Conservation (phyloP, 2,888 invertebrate species). For the Cyaniris semiargus region DNA sequence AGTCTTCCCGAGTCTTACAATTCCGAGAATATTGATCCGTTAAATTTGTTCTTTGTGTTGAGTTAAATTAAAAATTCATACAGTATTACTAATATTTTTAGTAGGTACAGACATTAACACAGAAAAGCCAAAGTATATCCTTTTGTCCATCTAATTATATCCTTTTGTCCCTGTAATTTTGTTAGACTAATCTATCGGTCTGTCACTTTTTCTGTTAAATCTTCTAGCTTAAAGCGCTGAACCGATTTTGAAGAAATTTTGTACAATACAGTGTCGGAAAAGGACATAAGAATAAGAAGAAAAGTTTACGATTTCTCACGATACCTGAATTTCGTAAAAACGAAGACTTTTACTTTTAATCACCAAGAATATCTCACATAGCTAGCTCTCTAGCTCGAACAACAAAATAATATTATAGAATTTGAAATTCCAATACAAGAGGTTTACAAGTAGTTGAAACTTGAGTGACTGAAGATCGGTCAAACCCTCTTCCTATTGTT, state of each 20-base stretch:
- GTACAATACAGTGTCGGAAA: too few relatives aligned
- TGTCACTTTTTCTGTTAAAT: too few relatives aligned
- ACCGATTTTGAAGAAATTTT: too few relatives aligned
- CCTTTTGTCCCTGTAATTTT: too few relatives aligned
- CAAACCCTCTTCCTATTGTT: background rate
- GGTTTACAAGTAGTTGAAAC: background rate
- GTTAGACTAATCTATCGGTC: too few relatives aligned
- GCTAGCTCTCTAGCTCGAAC: background rate
- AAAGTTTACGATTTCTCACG: too few relatives aligned
- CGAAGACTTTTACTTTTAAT: background rate
- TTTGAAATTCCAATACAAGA: constrained; percentile 10
- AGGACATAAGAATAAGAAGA: too few relatives aligned
- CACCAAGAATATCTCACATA: background rate
- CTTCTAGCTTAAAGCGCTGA: too few relatives aligned
- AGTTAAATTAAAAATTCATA: background rate
- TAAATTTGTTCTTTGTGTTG: background rate
- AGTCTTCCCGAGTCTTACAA: constrained; percentile 34
- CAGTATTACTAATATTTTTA: background rate
- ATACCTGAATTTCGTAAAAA: background rate
- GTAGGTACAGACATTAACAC: too few relatives aligned
- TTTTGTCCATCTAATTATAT: too few relatives aligned
- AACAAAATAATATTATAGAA: background rate
- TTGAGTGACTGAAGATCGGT: background rate
- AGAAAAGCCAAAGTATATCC: too few relatives aligned
- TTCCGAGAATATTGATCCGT: background rate